phyloP scores from a whole-genome alignment of 2,797 vertebrate genomes.

The Loris lydekkerianus region DNA sequence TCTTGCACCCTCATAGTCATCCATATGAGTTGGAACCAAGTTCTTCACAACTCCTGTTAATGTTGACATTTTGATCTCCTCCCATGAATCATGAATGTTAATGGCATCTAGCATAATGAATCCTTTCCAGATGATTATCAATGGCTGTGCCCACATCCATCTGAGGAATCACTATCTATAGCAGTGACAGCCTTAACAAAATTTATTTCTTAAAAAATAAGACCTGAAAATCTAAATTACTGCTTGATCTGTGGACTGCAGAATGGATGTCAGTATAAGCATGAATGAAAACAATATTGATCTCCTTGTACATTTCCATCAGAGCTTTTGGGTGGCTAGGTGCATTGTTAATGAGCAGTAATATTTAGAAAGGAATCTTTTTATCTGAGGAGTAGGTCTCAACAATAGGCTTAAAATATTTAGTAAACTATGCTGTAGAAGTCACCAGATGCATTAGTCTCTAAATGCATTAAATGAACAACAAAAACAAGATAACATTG shows the following conservation, averaged over 20 bases:
- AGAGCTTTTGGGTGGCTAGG: not conserved
- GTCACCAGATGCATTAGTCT: not conserved
- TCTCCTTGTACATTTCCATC: not conserved
- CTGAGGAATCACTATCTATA: not conserved
- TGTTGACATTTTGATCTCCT: not conserved
- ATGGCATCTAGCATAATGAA: not conserved
- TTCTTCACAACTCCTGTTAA: not conserved
- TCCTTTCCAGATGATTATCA: not conserved
- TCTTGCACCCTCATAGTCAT: not conserved
- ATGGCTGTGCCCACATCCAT: not conserved
- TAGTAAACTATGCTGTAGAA: not conserved
- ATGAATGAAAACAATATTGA: not conserved
- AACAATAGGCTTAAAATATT: not conserved
- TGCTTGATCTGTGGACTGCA: not conserved
- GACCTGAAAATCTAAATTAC: not conserved
- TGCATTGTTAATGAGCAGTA: not conserved
- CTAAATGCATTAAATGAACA: not conserved
- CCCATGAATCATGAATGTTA: not conserved
- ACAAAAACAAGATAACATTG: no score
- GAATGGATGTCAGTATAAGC: not conserved
- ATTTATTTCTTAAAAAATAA: not conserved
- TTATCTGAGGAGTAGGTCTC: not conserved
- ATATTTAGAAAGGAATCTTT: not conserved
- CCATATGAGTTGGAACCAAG: not conserved
- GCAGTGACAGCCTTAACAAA: not conserved